Evolutionary conservation across 2,888 invertebrate species (phyloP).

Genomic region (Phania funesta): DNA sequence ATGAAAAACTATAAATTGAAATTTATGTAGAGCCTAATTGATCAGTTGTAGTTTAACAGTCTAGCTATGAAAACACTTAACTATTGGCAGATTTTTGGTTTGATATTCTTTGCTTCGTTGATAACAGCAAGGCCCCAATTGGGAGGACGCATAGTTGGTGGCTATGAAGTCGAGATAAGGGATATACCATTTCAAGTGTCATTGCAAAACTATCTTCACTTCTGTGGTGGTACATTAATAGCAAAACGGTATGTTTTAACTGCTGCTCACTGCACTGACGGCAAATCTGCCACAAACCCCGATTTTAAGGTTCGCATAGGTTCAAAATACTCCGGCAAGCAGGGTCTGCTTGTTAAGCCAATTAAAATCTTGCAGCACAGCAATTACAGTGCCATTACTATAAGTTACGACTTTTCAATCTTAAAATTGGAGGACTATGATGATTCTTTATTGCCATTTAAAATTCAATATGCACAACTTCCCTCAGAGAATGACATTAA

Average conservation of each 20-base stretch:
- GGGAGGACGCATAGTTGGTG: constrained; percentile 74
- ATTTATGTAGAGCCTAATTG: background rate
- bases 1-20: constrained; percentile 39
- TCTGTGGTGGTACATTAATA: constrained; percentile 81
- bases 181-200: constrained; percentile 73
- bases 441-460: constrained; percentile 23
- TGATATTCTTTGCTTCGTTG: background rate
- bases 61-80: constrained; percentile 18
- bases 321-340: constrained; percentile 74
- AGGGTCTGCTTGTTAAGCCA: constrained; percentile 77
- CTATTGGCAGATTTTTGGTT: constrained; percentile 12
- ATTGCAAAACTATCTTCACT: constrained; percentile 74
- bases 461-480: constrained; percentile 37
- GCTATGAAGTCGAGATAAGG: constrained; percentile 68
- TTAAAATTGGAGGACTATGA: constrained; percentile 74
- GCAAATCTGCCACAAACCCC: constrained; percentile 28
- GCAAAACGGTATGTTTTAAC: constrained; percentile 77
- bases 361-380: constrained; percentile 75
- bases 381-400: constrained; percentile 76
- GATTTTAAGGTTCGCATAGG: constrained; percentile 77
- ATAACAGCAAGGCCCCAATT: constrained; percentile 44
- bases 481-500: constrained; percentile 8
- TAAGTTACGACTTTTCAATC: constrained; percentile 80
- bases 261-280: constrained; percentile 80
- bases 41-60: constrained; percentile 27